These are phyloP conservation scores for Hylyphantes graminicola DNA, from an alignment of 1,140 invertebrate genomes.

Conservation along the genomic window DNA sequence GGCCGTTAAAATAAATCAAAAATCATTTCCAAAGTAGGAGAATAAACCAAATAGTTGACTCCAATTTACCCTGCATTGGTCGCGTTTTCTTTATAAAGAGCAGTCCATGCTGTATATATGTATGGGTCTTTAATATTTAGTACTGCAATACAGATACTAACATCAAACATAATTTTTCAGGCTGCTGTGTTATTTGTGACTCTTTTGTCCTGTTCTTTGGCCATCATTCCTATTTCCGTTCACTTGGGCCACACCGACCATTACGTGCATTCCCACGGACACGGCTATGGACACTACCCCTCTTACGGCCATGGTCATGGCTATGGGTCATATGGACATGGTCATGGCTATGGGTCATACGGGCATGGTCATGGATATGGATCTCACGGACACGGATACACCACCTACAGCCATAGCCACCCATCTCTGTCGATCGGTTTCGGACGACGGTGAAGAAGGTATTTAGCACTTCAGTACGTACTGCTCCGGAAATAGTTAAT, in stretches of 20 bases:
- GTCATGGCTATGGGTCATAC: neutral
- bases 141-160: no score
- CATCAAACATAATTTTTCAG: neutral
- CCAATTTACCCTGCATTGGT: no score
- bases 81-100: no score
- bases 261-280: constrained; percentile 1
- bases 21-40: no score
- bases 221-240: constrained; percentile 8
- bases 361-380: neutral
- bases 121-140: no score
- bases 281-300: neutral
- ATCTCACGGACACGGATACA: neutral
- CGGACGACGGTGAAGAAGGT: neutral
- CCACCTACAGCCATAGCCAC: neutral
- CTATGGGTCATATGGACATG: neutral
- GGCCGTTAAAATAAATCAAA: no score
- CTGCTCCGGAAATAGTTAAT: no score
- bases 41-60: no score
- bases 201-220: neutral
- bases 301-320: neutral
- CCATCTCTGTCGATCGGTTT: constrained; percentile 14
- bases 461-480: no score
- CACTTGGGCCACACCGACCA: neutral
- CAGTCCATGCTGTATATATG: no score
- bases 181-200: neutral